phyloP scores from a whole-genome alignment of 2,797 vertebrate species.

The Graptemys geographica region DNA sequence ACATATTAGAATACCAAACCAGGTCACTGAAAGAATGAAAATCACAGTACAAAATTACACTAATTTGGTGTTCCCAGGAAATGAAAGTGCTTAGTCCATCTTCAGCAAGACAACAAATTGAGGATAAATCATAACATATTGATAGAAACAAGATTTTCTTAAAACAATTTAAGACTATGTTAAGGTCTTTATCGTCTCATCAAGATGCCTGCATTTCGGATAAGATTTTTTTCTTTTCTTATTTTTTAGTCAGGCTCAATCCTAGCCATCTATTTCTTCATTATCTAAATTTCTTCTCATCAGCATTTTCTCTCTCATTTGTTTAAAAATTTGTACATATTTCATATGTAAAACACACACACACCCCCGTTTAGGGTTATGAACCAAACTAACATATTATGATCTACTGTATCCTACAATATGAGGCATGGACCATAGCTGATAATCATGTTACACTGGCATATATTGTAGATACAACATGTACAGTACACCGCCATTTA shows the following conservation, averaged over 20 bases:
- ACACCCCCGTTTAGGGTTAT: background rate
- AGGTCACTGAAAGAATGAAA: background rate
- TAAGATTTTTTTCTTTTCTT: background rate
- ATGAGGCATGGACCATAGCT: background rate
- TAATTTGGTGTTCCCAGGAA: background rate
- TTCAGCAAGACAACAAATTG: slow-evolving; percentile 25
- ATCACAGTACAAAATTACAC: background rate
- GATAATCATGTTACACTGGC: background rate
- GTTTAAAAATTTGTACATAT: background rate
- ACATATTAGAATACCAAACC: background rate
- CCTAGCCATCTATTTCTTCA: background rate
- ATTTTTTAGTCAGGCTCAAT: background rate
- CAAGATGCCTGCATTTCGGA: background rate
- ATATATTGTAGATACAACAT: background rate
- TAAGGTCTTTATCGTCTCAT: background rate
- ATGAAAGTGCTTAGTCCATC: background rate
- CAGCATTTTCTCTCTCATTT: background rate
- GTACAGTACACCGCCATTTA: background rate
- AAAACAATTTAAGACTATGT: background rate
- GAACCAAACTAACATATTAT: background rate
- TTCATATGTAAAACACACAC: background rate
- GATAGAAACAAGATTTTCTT: slow-evolving; percentile 28
- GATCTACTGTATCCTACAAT: background rate
- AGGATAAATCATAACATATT: background rate
- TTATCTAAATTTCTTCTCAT: background rate